Percentiles rank a stretch among this genome's conserved stretches.
Conservation (phyloP, 2,113 vertebrate species). For the Stegastes partitus region DNA sequence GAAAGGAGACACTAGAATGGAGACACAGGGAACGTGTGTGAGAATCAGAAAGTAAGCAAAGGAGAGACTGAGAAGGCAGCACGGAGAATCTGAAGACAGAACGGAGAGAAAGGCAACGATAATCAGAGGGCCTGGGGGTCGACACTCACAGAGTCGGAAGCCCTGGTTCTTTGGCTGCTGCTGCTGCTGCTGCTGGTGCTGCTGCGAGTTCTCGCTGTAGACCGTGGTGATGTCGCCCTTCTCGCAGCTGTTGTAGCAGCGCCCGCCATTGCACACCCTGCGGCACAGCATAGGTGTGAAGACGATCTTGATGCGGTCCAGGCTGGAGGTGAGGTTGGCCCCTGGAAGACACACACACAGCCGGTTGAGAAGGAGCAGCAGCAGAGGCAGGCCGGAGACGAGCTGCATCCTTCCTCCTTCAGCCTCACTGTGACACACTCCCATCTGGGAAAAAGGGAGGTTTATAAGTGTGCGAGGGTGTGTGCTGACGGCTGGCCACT, state of each 20-base stretch:
- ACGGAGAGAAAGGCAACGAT: constrained; percentile 10
- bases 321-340: constrained; percentile 83
- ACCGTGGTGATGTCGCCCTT: constrained; percentile 86
- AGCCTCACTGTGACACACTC: constrained; percentile 74
- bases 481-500: constrained; percentile 76
- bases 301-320: constrained; percentile 87
- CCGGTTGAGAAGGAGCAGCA: constrained; percentile 72
- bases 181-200: constrained; percentile 64
- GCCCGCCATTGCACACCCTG: constrained; percentile 78
- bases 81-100: constrained; percentile 28
- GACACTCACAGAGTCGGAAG: constrained; percentile 87
- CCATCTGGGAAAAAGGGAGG: constrained; percentile 69
- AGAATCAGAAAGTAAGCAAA: constrained; percentile 39
- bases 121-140: constrained; percentile 21
- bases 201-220: constrained; percentile 83
- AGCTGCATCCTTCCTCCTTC: constrained; percentile 79
- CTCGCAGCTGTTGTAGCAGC: constrained; percentile 85
- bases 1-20: constrained; percentile 29
- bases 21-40: constrained; percentile 42
- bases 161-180: constrained; percentile 79
- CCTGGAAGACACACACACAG: constrained; percentile 79
- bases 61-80: constrained; percentile 5
- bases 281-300: constrained; percentile 87
- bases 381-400: constrained; percentile 59
- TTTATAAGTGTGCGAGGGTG: constrained; percentile 81